phyloP scores from a whole-genome alignment of 1,140 invertebrate species.

The Melanaphis sacchari region DNA sequence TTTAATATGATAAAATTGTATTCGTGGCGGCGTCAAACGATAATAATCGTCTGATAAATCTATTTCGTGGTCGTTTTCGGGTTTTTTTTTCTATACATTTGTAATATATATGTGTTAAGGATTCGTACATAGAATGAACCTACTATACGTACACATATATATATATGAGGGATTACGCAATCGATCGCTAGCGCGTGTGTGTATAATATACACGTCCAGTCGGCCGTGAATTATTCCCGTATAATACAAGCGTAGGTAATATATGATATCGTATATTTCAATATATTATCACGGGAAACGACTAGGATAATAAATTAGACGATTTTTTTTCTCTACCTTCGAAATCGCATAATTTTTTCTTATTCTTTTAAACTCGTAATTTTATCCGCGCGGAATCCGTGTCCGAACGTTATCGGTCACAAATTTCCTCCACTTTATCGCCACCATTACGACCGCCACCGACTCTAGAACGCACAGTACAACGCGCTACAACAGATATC shows the following conservation, averaged over 20 bases:
- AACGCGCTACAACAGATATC: neutral
- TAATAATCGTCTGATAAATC: neutral
- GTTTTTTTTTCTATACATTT: neutral
- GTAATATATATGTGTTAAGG: neutral
- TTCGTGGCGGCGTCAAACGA: neutral
- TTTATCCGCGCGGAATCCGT: neutral
- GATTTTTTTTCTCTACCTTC: neutral
- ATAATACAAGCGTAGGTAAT: neutral
- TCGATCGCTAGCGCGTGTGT: neutral
- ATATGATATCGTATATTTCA: neutral
- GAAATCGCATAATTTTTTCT: neutral
- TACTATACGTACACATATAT: neutral
- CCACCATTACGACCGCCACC: too few species aligned
- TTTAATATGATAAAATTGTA: neutral
- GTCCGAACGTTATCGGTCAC: neutral
- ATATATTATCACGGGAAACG: neutral
- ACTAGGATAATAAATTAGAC: neutral
- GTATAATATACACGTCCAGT: neutral
- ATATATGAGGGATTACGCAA: neutral
- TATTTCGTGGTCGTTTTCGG: neutral
- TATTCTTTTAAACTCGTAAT: constrained; percentile 6
- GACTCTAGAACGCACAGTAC: neutral
- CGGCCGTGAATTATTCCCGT: neutral
- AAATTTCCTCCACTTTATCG: too few species aligned
- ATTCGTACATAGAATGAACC: neutral